These are phyloP conservation scores for Apodemia duryi DNA, from an alignment of 2,888 invertebrate species.

Conservation along the genomic window DNA sequence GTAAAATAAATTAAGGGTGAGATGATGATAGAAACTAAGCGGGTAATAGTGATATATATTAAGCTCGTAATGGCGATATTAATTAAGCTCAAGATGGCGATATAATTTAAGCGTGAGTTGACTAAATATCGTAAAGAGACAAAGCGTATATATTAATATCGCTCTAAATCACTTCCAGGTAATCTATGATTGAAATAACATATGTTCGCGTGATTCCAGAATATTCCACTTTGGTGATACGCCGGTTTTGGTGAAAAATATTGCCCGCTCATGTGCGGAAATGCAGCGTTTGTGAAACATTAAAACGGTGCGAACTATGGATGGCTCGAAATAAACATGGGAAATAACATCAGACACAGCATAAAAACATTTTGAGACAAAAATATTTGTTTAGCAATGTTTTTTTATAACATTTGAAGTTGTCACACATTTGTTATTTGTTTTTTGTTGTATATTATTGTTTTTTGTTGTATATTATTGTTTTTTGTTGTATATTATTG, in stretches of 20 bases:
- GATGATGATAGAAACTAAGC: too few relatives aligned
- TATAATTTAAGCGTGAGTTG: too few relatives aligned
- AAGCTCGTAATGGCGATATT: too few relatives aligned
- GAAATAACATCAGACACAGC: slow-evolving; percentile 1
- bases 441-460: too few relatives aligned
- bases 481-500: not conserved
- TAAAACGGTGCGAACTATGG: slow-evolving; percentile 22
- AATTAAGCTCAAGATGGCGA: too few relatives aligned
- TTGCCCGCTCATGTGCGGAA: slow-evolving; percentile 26
- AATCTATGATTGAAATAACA: slow-evolving; percentile 12
- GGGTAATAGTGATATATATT: too few relatives aligned
- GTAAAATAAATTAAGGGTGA: too few relatives aligned
- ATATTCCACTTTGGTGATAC: slow-evolving; percentile 29
- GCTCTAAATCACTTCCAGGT: slow-evolving; percentile 15
- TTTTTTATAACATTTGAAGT: not conserved
- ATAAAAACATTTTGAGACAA: not conserved
- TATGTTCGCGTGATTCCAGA: slow-evolving; percentile 27
- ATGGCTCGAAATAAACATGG: slow-evolving; percentile 10
- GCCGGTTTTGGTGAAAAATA: slow-evolving; percentile 28
- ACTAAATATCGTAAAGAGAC: too few relatives aligned
- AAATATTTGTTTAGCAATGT: slow-evolving; percentile 8
- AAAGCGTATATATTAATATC: not conserved
- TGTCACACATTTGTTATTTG: not conserved
- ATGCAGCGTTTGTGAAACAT: slow-evolving; percentile 27
- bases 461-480: not conserved